Base-by-base conservation (phyloP, 92 coral and sea anemone genomes). In the Muricea muricata region DNA sequence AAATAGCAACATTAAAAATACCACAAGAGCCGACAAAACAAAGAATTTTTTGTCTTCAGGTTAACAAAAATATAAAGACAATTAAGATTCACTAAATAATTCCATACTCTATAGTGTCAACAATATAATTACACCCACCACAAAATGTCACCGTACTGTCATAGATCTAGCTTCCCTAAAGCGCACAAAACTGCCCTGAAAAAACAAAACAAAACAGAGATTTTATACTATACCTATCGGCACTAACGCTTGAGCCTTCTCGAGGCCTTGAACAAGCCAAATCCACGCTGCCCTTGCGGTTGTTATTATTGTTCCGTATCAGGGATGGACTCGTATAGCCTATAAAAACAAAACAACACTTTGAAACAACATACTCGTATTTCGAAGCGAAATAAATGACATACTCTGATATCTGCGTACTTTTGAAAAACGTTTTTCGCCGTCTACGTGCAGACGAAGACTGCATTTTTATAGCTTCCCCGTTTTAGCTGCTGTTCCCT, bases 211-310 rank as follows among this genome's bases (percentile, higher is more conserved):
- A 52, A 52, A 20, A 7, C 4, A 52, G 18, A 18, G 20, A 20
- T 52, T 10, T 20, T 1, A 0, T 17, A 18, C 20, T 20, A 18
- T 52, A 52, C 60, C 60, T 52, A 7, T 52, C 60, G 3, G 18
- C 56, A 48, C 56, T 48, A 15, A 48, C 20, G 60, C 23, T 52
- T 52, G 60, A 52, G 26, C 0, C 26, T 52, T 13, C 60, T 20
- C 5, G 2, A 1, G 18, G 60, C 60, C 20, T 52, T 0, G 60
- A 52, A 18, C 20, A 52, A 52, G 60, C 0, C 23, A 52, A 20
- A 52, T 52, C 60, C 60, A 52, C 60, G 6, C 60, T 52, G 60
- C n/a, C n/a, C n/a, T n/a, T n/a, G n/a, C n/a, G n/a, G n/a, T n/a
- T n/a, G n/a, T n/a, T n/a, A n/a, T 52, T 52, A 52, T 52, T 52